Evolutionary conservation across 2,113 vertebrate species (phyloP), one percentile per base, ranked within the genome.

Genomic region (rabbit (Oryctolagus cuniculus)): DNA sequence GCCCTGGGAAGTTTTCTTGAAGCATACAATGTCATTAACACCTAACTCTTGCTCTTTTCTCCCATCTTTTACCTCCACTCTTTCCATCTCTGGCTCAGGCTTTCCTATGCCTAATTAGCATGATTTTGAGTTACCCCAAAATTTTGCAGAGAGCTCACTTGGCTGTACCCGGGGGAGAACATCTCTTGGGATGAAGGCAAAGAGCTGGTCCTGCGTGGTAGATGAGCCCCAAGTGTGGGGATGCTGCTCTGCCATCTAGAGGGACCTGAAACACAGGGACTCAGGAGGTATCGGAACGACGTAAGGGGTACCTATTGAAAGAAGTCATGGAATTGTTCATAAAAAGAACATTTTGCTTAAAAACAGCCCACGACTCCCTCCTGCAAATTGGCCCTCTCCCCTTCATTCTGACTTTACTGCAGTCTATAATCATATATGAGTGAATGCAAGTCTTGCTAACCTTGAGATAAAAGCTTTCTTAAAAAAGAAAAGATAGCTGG

Each of bases 381-480:
- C 55, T 86, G 64, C 55, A 96, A 36, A 53, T 34, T 49, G 53
- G 29, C 49, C 36, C 44, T 36, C 2, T 21, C 53, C 27, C 36
- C 25, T 5, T 38, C 27, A 22, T 17, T 94, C 63, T 75, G 73
- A 85, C 85, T 90, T 72, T 55, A 16, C 36, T 29, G 3, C 25
- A 86, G 55, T 61, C 81, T 86, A 34, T 88, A 95, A 89, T 90
- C 78, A 96, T 78, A 79, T 27, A 9, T 22, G 44, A 93, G 66
- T 70, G 80, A 96, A 96, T 90, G 31, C 22, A 74, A 58, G 81
- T 91, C 72, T 85, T 8, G 63, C 79, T 93, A 88, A 84, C 72
- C 79, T 91, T 93, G 75, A 96, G 87, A 89, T 81, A 91, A 96
- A 96, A 81, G 73, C 74, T 70, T 90, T 83, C 64, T 93, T 87